Evolutionary conservation across 2,797 vertebrate species (phyloP).

Genomic region (Dallia pectoralis): DNA sequence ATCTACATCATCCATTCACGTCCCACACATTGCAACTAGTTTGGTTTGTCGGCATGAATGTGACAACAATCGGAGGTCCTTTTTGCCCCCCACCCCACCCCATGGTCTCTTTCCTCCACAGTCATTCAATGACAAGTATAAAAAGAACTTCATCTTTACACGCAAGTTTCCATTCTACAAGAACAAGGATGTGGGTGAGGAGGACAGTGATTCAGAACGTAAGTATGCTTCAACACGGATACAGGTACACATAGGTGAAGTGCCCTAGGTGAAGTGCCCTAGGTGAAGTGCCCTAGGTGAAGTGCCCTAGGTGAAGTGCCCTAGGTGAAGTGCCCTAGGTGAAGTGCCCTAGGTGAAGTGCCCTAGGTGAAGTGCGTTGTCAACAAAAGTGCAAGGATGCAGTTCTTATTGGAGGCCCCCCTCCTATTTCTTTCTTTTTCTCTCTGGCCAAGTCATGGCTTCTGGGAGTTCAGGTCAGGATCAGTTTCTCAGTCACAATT

Average conservation of each 20-base stretch:
- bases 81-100: slow-evolving; percentile 82
- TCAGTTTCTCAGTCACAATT: slow-evolving; percentile 23
- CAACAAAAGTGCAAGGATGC: slow-evolving; percentile 57
- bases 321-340: slow-evolving; percentile 12
- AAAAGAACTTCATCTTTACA: slow-evolving; percentile 99
- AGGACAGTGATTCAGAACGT: slow-evolving; percentile 96
- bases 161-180: slow-evolving; percentile 99
- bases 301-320: slow-evolving; percentile 11
- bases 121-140: slow-evolving; percentile 99
- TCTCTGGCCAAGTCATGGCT: slow-evolving; percentile 58
- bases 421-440: slow-evolving; percentile 74
- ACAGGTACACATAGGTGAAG: slow-evolving; percentile 25
- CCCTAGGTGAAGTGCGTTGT: slow-evolving; percentile 9
- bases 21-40: slow-evolving; percentile 80
- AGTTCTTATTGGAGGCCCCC: slow-evolving; percentile 77
- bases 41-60: slow-evolving; percentile 95
- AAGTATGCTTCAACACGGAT: slow-evolving; percentile 79
- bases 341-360: no score
- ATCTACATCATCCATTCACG: slow-evolving; percentile 75
- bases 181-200: slow-evolving; percentile 97
- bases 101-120: slow-evolving; percentile 98
- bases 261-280: slow-evolving; percentile 12
- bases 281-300: slow-evolving; percentile 8
- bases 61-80: slow-evolving; percentile 91
- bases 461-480: slow-evolving; percentile 36